Base-by-base conservation (phyloP, 2,797 vertebrate species). In the Fundulus diaphanus region DNA sequence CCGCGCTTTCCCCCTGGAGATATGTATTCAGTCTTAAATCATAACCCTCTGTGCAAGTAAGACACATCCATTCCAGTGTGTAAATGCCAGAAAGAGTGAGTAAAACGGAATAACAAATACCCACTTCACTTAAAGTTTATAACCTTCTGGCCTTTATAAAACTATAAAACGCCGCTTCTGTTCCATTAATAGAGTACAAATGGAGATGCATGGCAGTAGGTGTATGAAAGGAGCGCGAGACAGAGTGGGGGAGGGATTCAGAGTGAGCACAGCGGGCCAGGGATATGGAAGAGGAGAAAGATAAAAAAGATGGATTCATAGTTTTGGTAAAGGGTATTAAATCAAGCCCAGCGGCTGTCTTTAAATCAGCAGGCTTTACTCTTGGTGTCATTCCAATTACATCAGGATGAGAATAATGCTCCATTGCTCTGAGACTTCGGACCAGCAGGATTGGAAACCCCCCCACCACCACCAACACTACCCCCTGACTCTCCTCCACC, bases 331-430 rank as follows among this genome's bases (percentile, higher is more conserved):
- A 90, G 86, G 84, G 89, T 88, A 93, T 95, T 93, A 94, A 92
- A 93, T 90, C 89, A 88, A 88, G 92, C 92, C 93, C 87, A 88
- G 85, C 91, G 95, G 93, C 91, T 89, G 91, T 86, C 83, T 82
- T 90, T 91, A 92, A 93, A 92, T 92, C 94, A 87, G 89, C 69
- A 74, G 68, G 91, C 91, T 94, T 94, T 93, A 93, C 90, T 91
- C 89, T 87, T 87, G 89, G 91, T 92, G 92, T 90, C 90, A 92
- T 93, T 95, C 91, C 94, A 94, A 94, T 95, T 94, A 95, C 92
- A 94, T 92, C 93, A 91, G 85, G 89, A 87, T 89, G 92, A 91
- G 89, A 88, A 87, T 87, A 90, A 93, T 90, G 88, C 90, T 92
- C 82, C 83, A 87, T 86, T 88, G 90, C 88, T 87, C 79, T 0